Evolutionary conservation across 2,888 invertebrate species (phyloP), one percentile per base, ranked within the genome.

Genomic region (Platerodrilus igneus): DNA sequence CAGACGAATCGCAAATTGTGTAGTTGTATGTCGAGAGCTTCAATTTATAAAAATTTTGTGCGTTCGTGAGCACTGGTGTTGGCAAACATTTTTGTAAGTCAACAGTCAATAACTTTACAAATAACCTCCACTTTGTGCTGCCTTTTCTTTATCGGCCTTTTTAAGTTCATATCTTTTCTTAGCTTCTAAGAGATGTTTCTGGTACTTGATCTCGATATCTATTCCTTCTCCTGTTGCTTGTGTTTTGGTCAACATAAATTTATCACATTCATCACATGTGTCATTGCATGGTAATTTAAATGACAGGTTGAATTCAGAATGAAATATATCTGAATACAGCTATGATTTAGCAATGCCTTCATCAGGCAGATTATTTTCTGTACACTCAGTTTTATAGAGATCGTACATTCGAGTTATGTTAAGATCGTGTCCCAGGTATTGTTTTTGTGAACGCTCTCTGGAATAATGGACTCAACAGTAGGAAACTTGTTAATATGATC

Each of bases 51-150:
- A 51, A 49, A 18, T 45, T 47, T 42, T 47, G 42, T 6, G 13
- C 8, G 31, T 50, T 48, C 23, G 35, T 42, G 2, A 50, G 29
- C 6, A 36, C 13, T 1, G 45, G 48, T 6, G 46, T 50, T 8
- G 46, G 46, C 2, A 50, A 21, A 39, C 48, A 51, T 28, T 51
- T 51, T 38, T 52, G 38, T 28, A 50, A 18, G 23, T 52, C 48
- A 3, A 30, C 9, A 8, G 13, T 26, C n/a, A n/a, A n/a, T n/a
- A n/a, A n/a, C n/a, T n/a, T n/a, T n/a, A n/a, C n/a, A 28, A 3
- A 16, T 15, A 8, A 8, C 28, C 15, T 17, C 9, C 28, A 28
- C 28, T 28, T 15, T 28, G 14, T 5, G 9, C 8, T n/a, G 28
- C 28, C 8, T 3, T 13, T 13, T 15, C 28, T 4, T 16, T 28